Evolutionary conservation across 2,797 vertebrate species (phyloP), one percentile per base, ranked within the genome.

Genomic region (Acipenser ruthenus): DNA sequence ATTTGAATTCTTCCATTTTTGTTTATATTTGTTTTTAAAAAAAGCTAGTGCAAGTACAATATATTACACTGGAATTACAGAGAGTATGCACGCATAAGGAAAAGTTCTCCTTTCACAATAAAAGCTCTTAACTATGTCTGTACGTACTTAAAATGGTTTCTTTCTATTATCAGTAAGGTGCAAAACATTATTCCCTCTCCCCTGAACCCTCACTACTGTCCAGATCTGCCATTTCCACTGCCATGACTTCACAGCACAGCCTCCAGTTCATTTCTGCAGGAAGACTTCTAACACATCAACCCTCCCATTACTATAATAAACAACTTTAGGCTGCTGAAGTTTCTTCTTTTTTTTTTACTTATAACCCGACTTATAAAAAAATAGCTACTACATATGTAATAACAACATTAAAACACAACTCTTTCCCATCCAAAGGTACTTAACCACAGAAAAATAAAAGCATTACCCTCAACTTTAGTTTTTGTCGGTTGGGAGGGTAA

Each of bases 21-120:
- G 88, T 89, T 91, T 85, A 87, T 85, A 88, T 90, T 94, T 92
- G 89, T 92, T 80, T 69, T 92, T 93, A 91, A 91, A 91, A 95
- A 95, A 94, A 93, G 93, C 92, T 94, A 94, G 93, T 94, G 93
- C 93, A 94, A 94, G 90, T 94, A 93, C 92, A 92, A 91, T 88
- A 89, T 92, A 88, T 93, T 93, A 92, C 90, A 91, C 89, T 91
- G 90, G 91, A 93, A 91, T 92, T 92, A 93, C 91, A 93, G 91
- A 90, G 87, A 93, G 88, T 93, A 91, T 92, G 91, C 91, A 93
- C 92, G 89, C 91, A 91, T 91, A 90, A 91, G 91, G 90, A 92
- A 84, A 88, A 86, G 82, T 87, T 88, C 83, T 87, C 85, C 86
- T 91, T 90, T 92, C 89, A 92, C 83, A 86, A 88, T 88, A 89